A percentile compares a stretch with the other conserved stretches of the same genome.
These are phyloP conservation scores for Diaprepes abbreviatus DNA, from an alignment of 2,888 invertebrate species.

Conservation along the genomic window DNA sequence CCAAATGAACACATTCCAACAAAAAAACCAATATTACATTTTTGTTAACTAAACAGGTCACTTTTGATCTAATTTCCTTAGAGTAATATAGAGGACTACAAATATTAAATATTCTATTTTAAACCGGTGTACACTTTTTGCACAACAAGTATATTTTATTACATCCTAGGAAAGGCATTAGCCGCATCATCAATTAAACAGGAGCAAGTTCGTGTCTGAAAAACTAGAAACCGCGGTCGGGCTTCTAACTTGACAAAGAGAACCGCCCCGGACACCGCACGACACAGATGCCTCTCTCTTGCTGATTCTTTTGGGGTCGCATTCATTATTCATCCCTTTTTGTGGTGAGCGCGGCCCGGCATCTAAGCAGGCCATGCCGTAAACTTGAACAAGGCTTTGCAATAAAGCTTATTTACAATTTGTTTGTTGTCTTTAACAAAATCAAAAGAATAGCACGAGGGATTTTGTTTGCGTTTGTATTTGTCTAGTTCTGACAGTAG, in stretches of 20 bases:
- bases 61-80: too few species aligned
- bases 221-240: slow-evolving; percentile 20
- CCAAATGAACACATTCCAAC: too few species aligned
- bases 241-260: slow-evolving; percentile 28
- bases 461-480: slow-evolving; percentile 32
- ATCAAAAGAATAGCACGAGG: slow-evolving; percentile 27
- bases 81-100: too few species aligned
- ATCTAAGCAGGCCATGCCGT: slow-evolving; percentile 31
- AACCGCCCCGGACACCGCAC: slow-evolving; percentile 29
- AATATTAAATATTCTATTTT: too few species aligned
- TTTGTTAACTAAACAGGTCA: too few species aligned
- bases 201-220: slow-evolving; percentile 10
- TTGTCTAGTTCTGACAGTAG: slow-evolving; percentile 17
- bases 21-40: too few species aligned
- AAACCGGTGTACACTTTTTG: too few species aligned
- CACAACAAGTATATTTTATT: too few species aligned
- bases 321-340: slow-evolving; percentile 43
- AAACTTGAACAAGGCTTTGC: slow-evolving; percentile 40
- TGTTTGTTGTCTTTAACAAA: slow-evolving; percentile 37
- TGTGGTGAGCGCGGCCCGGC: slow-evolving; percentile 19
- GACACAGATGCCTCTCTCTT: slow-evolving; percentile 20
- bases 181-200: slow-evolving; percentile 33
- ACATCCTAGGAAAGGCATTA: slow-evolving; percentile 23
- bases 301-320: slow-evolving; percentile 32
- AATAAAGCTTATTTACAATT: slow-evolving; percentile 47